Evolutionary conservation across 2,888 invertebrate genomes (phyloP).

Genomic region (Synanthedon andrenaeformis): DNA sequence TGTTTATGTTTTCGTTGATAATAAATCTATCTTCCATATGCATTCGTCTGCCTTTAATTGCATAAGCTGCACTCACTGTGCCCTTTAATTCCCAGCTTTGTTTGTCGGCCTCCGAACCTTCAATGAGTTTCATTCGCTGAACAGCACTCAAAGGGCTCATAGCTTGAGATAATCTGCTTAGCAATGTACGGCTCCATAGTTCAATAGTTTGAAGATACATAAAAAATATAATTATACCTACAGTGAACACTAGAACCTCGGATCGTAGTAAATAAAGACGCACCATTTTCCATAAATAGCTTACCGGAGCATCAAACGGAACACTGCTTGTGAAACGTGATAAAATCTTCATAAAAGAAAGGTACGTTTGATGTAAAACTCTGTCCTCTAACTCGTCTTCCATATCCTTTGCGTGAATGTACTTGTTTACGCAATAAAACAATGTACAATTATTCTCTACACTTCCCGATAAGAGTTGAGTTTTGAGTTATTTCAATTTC

Average conservation of each 20-base stretch:
- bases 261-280: conserved; percentile 83
- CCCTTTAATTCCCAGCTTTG: conserved; percentile 83
- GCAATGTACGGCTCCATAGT: conserved; percentile 81
- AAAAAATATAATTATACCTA: conserved; percentile 77
- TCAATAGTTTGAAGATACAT: conserved; percentile 87
- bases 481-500: background rate
- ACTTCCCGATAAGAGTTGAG: background rate
- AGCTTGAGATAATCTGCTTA: conserved; percentile 78
- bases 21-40: conserved; percentile 97
- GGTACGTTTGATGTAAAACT: conserved; percentile 88
- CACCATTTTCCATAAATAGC: conserved; percentile 83
- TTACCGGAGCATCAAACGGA: conserved; percentile 79
- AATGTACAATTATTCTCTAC: background rate
- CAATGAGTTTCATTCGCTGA: conserved; percentile 68
- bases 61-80: conserved; percentile 85
- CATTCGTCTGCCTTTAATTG: conserved; percentile 88
- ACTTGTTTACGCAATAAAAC: conserved; percentile 13
- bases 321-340: conserved; percentile 85
- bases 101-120: conserved; percentile 65
- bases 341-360: conserved; percentile 87
- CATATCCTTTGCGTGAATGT: conserved; percentile 67
- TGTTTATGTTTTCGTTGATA: conserved; percentile 85
- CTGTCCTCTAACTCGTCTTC: conserved; percentile 93
- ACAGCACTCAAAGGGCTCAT: conserved; percentile 74
- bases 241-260: conserved; percentile 80